Conservation (phyloP, 1,140 invertebrate species). For the Chlorops oryzae region DNA sequence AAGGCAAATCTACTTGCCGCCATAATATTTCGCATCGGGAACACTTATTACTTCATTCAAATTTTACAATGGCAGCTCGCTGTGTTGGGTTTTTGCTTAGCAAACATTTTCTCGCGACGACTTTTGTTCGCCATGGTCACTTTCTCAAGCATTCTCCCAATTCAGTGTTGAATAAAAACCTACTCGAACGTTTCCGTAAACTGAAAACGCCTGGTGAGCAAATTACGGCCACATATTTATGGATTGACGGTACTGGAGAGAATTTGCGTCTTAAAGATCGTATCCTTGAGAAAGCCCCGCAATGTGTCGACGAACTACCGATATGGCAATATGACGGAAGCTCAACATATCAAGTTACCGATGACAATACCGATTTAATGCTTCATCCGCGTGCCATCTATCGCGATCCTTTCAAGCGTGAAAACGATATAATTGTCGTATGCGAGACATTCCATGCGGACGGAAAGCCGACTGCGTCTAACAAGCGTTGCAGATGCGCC, state of each 20-base stretch:
- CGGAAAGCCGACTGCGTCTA: slow-evolving; percentile 49
- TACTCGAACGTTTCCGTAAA: slow-evolving; percentile 60
- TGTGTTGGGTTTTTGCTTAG: no score
- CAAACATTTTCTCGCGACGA: no score
- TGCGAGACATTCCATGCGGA: slow-evolving; percentile 67
- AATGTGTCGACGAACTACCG: slow-evolving; percentile 67
- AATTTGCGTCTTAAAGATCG: slow-evolving; percentile 73
- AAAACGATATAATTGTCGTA: slow-evolving; percentile 69
- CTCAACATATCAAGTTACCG: slow-evolving; percentile 64
- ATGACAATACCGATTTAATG: slow-evolving; percentile 73
- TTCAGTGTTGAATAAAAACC: slow-evolving; percentile 60
- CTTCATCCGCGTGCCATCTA: slow-evolving; percentile 74
- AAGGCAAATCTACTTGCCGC: no score
- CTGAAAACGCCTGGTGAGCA: slow-evolving; percentile 63
- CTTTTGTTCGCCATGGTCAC: background rate
- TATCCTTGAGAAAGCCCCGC: no score
- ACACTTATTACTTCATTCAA: no score
- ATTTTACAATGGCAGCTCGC: no score
- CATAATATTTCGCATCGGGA: no score
- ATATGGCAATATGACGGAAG: slow-evolving; percentile 88
- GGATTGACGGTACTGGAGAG: slow-evolving; percentile 87
- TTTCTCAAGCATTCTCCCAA: no score
- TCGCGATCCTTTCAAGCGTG: slow-evolving; percentile 73
- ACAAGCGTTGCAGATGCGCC: slow-evolving; percentile 3
- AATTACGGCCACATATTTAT: slow-evolving; percentile 74